Conservation (phyloP, 2,797 vertebrate genomes). For the Melanotaenia pygmaea region DNA sequence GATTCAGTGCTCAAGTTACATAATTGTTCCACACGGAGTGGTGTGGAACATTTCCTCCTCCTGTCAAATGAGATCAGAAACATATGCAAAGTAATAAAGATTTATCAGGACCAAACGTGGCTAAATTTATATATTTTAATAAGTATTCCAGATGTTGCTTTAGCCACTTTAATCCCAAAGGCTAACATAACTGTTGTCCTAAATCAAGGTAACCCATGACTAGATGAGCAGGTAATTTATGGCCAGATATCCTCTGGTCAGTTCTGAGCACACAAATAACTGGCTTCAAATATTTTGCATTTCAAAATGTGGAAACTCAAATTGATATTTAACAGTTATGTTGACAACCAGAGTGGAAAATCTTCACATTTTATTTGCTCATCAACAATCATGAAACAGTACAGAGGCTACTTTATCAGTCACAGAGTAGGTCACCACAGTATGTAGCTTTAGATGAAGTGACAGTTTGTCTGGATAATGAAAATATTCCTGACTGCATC, state of each 20-base stretch:
- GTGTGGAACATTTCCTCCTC: slow-evolving; percentile 57
- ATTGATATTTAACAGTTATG: neutral
- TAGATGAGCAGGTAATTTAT: neutral
- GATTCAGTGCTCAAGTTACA: slow-evolving; percentile 58
- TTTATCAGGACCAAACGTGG: slow-evolving; percentile 1
- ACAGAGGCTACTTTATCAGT: neutral
- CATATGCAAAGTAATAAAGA: slow-evolving; percentile 29
- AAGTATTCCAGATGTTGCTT: slow-evolving; percentile 12
- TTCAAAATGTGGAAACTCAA: neutral
- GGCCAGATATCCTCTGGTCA: neutral
- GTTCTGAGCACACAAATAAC: neutral
- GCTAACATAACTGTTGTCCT: neutral
- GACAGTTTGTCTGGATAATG: neutral
- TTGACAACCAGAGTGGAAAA: neutral
- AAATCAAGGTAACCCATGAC: neutral
- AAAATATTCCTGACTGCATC: neutral
- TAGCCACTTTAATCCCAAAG: slow-evolving; percentile 1
- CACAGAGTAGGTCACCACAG: neutral
- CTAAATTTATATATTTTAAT: neutral
- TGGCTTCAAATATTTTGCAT: neutral
- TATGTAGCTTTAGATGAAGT: neutral
- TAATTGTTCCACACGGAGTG: slow-evolving; percentile 60
- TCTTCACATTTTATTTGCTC: neutral
- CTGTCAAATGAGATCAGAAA: slow-evolving; percentile 14
- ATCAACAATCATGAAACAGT: neutral